Conservation (phyloP, 2,888 invertebrate genomes). For the Automeris io region DNA sequence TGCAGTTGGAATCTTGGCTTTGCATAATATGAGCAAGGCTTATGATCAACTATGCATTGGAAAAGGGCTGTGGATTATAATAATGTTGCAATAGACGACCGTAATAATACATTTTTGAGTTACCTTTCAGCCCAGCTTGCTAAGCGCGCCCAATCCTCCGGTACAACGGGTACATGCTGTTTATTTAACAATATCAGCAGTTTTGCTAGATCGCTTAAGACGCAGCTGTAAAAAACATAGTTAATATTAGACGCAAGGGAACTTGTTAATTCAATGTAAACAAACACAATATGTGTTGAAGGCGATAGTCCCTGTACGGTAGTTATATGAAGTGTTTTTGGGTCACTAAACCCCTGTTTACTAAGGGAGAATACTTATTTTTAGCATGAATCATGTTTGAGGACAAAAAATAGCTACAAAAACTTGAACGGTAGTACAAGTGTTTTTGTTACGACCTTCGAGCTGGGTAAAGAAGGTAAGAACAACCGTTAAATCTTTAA, state of each 20-base stretch:
- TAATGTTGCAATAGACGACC: too few relatives aligned
- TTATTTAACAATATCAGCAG: conserved; percentile 87
- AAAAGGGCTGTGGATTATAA: too few relatives aligned
- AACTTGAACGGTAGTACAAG: background rate
- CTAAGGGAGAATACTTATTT: conserved; percentile 7
- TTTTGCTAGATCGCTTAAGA: conserved; percentile 86
- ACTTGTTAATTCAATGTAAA: conserved; percentile 24
- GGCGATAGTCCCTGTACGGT: conserved; percentile 1
- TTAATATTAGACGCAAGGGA: conserved; percentile 22
- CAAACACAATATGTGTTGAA: conserved; percentile 16
- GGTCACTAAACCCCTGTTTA: conserved; percentile 7
- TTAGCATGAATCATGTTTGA: conserved; percentile 1
- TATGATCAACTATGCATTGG: too few relatives aligned
- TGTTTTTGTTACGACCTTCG: conserved; percentile 5
- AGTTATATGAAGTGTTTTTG: conserved; percentile 1
- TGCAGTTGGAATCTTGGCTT: too few relatives aligned
- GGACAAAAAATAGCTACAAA: conserved; percentile 6
- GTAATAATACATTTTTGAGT: background rate
- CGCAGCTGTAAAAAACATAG: conserved; percentile 46
- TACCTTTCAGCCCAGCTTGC: conserved; percentile 89
- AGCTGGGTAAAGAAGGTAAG: background rate
- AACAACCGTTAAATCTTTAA: background rate
- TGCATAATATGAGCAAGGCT: too few relatives aligned
- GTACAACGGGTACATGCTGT: conserved; percentile 84
- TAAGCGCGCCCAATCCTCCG: conserved; percentile 89